Percentiles rank a stretch among this genome's conserved stretches.
Conservation (phyloP, 1,140 invertebrate genomes). For the Lysiphlebus fabarum region DNA sequence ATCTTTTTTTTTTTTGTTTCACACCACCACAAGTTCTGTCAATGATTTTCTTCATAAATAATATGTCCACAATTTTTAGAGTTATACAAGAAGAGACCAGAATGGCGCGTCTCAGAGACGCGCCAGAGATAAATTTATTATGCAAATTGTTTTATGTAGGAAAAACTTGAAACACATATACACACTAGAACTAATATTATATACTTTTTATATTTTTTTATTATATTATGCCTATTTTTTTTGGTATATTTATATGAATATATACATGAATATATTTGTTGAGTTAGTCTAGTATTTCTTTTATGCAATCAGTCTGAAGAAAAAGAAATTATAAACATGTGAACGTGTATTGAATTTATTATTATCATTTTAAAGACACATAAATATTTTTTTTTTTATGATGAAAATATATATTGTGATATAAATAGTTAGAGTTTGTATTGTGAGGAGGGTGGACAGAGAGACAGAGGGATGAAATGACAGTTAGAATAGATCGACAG, state of each 20-base stretch:
- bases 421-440: background rate
- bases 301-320: constrained; percentile 18
- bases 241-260: too few relatives aligned
- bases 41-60: constrained; percentile 24
- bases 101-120: constrained; percentile 15
- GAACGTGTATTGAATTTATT: constrained; percentile 28
- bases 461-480: background rate
- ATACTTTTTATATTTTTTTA: background rate
- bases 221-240: too few relatives aligned
- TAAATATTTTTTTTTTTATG: constrained; percentile 22
- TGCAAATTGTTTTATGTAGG: constrained; percentile 24
- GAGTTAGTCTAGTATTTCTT: constrained; percentile 12
- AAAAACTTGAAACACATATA: constrained; percentile 9
- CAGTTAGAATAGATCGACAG: too few relatives aligned
- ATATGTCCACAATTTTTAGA: constrained; percentile 19
- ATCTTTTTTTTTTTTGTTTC: constrained; percentile 6
- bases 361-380: constrained; percentile 23
- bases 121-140: constrained; percentile 27
- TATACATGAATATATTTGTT: background rate
- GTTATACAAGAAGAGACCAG: constrained; percentile 14
- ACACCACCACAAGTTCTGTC: constrained; percentile 18
- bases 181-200: background rate
- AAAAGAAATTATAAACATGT: constrained; percentile 15
- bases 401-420: background rate
- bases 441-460: background rate